phyloP scores from a whole-genome alignment of 2,113 vertebrate genomes.

The Brachypodius melanocephalos region DNA sequence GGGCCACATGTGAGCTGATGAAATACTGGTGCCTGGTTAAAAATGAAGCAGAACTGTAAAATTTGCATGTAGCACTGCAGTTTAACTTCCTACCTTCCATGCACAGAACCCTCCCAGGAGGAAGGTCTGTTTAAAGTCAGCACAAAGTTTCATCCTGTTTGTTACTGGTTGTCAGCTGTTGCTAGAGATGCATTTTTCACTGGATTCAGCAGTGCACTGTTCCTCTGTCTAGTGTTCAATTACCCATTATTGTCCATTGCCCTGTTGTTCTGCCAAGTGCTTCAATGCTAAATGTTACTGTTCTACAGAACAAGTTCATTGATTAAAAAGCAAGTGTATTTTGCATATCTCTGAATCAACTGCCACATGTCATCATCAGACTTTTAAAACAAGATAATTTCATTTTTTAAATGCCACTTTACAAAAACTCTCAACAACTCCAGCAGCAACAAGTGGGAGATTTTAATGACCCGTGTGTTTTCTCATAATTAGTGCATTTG shows the following conservation, averaged over 20 bases:
- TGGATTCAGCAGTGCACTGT: neutral
- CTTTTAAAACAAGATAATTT: neutral
- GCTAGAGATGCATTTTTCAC: neutral
- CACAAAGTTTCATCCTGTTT: neutral
- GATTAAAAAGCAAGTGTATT: neutral
- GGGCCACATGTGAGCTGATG: neutral
- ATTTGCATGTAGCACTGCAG: neutral
- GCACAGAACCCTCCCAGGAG: neutral
- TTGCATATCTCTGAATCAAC: neutral
- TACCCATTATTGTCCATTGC: neutral
- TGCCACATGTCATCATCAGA: neutral
- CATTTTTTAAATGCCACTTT: neutral
- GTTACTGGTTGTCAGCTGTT: neutral
- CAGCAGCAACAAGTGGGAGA: neutral
- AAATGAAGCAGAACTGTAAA: neutral
- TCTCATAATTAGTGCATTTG: slow-evolving; percentile 50
- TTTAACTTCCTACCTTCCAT: neutral
- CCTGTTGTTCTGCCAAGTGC: neutral
- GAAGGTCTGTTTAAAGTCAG: neutral
- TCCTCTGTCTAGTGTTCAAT: neutral
- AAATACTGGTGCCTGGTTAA: neutral
- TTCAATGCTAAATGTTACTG: neutral
- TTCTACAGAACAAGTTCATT: neutral
- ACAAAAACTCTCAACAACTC: neutral
- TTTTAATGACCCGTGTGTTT: slow-evolving; percentile 18